Conservation (phyloP, 2,113 vertebrate genomes). For the Peromyscus maniculatus region DNA sequence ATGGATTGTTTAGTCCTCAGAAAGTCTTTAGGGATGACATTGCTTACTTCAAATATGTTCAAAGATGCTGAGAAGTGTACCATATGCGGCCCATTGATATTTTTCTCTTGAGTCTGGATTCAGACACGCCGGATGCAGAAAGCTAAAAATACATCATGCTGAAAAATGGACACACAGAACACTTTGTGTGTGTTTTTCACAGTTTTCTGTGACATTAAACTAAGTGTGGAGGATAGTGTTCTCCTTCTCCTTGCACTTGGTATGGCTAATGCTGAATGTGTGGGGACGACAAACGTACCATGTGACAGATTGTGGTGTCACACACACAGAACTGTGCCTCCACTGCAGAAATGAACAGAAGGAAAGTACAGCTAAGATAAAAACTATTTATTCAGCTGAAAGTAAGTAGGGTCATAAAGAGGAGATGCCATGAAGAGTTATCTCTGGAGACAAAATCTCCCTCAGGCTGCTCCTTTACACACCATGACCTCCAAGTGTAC, state of each 20-base stretch:
- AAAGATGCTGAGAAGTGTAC: slow-evolving; percentile 49
- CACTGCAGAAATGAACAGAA: slow-evolving; percentile 63
- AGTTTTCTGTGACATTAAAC: slow-evolving; percentile 78
- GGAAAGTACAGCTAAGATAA: slow-evolving; percentile 5
- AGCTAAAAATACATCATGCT: slow-evolving; percentile 75
- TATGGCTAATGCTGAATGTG: slow-evolving; percentile 61
- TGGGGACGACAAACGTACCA: slow-evolving; percentile 32
- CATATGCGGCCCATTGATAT: slow-evolving; percentile 56
- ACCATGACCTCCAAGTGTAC: background rate
- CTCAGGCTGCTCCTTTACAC: background rate
- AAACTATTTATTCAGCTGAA: slow-evolving; percentile 1
- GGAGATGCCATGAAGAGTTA: background rate
- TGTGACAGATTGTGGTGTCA: slow-evolving; percentile 67
- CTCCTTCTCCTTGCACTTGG: slow-evolving; percentile 66
- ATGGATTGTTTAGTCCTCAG: background rate
- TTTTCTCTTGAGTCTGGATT: slow-evolving; percentile 68
- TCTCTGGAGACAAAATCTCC: background rate
- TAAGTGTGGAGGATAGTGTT: slow-evolving; percentile 60
- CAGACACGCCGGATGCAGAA: slow-evolving; percentile 57
- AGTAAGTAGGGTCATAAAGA: background rate
- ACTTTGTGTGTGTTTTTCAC: slow-evolving; percentile 68
- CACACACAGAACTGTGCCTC: slow-evolving; percentile 22
- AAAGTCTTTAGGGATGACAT: background rate
- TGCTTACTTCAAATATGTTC: slow-evolving; percentile 45
- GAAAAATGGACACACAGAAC: slow-evolving; percentile 68